Evolutionary conservation across 2,113 vertebrate species (phyloP).

Genomic region (Buteo buteo): DNA sequence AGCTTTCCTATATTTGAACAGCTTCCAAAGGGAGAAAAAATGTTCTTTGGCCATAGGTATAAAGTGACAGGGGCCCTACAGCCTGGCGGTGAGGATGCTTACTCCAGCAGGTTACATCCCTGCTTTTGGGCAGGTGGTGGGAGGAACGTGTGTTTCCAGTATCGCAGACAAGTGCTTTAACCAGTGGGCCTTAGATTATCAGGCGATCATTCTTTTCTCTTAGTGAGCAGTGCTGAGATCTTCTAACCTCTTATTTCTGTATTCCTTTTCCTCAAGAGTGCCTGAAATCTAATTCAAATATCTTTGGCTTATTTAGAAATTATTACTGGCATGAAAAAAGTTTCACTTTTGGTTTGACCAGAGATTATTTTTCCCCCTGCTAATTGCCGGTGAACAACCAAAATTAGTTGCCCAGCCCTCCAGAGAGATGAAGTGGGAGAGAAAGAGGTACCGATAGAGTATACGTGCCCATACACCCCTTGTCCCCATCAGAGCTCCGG

Average conservation of each 20-base stretch:
- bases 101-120: neutral
- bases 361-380: neutral
- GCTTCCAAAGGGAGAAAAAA: neutral
- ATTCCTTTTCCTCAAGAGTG: neutral
- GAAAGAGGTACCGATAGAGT: neutral
- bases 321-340: neutral
- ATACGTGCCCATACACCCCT: fast-evolving
- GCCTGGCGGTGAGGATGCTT: fast-evolving
- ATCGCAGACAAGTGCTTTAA: fast-evolving
- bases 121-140: neutral
- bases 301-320: neutral
- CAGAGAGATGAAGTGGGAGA: neutral
- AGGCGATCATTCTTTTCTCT: neutral
- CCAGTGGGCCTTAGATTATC: neutral
- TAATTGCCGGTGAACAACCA: neutral
- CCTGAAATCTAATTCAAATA: neutral
- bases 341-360: neutral
- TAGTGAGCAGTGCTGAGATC: fast-evolving
- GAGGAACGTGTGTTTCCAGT: neutral
- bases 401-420: neutral
- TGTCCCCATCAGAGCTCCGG: neutral
- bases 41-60: neutral
- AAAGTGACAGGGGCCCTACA: neutral
- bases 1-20: neutral
- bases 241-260: neutral